phyloP scores from a whole-genome alignment of 2,113 vertebrate species.

The Rhadina sibilatrix region DNA sequence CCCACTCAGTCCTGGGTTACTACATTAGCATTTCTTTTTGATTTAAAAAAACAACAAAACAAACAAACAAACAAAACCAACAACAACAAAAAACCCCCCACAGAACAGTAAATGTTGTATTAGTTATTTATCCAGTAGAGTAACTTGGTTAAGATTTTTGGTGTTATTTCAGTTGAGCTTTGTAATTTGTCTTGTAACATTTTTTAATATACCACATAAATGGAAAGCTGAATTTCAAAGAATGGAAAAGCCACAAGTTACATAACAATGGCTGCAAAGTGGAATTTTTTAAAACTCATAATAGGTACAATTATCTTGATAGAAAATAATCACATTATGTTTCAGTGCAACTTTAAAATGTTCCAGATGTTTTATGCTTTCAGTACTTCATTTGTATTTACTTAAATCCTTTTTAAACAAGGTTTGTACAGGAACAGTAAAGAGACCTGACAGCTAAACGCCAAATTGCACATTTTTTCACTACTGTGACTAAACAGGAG shows the following conservation, averaged over 20 bases:
- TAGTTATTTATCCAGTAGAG: not conserved
- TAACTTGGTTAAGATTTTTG: slow-evolving; percentile 5
- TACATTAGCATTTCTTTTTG: not conserved
- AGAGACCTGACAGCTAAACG: not conserved
- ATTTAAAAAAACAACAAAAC: not conserved
- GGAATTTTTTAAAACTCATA: not conserved
- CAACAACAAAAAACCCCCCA: not conserved
- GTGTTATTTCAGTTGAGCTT: not conserved
- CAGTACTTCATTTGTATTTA: not conserved
- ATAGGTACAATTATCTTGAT: not conserved
- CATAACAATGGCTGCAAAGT: not conserved
- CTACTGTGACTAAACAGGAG: not conserved
- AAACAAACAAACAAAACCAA: too few relatives aligned
- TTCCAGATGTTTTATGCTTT: slow-evolving; percentile 18
- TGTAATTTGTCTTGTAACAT: slow-evolving; percentile 11
- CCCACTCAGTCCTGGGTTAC: not conserved
- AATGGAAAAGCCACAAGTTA: slow-evolving; percentile 33
- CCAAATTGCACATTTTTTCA: not conserved
- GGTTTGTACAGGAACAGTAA: not conserved
- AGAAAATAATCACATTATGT: slow-evolving; percentile 3
- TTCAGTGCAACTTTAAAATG: slow-evolving; percentile 23
- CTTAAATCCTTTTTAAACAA: not conserved
- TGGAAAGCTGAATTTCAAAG: slow-evolving; percentile 19
- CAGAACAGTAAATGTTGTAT: not conserved
- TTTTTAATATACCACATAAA: slow-evolving; percentile 27